Conservation (phyloP, 1,140 invertebrate genomes). For the Drosophila quadrilineata region DNA sequence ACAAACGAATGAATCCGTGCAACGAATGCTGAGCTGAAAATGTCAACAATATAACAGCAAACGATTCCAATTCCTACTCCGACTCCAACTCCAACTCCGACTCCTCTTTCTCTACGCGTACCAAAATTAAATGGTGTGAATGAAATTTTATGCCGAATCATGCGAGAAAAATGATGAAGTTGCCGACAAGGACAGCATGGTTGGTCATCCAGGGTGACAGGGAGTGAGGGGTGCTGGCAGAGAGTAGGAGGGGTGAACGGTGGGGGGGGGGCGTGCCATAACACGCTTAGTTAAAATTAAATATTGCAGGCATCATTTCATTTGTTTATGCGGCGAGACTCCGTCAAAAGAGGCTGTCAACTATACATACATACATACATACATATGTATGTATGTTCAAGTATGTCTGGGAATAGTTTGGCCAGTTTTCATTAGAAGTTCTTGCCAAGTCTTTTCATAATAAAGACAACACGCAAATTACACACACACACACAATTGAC, state of each 20-base stretch:
- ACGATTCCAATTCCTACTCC: too few relatives aligned
- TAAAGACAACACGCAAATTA: slow-evolving; percentile 67
- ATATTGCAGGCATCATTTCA: slow-evolving; percentile 67
- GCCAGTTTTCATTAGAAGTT: slow-evolving; percentile 23
- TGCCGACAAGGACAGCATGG: slow-evolving; percentile 39
- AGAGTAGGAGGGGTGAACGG: too few relatives aligned
- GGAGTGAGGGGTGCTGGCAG: not conserved
- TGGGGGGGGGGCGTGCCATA: too few relatives aligned
- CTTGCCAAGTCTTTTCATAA: slow-evolving; percentile 24
- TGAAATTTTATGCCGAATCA: slow-evolving; percentile 79
- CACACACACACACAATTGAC: slow-evolving; percentile 58
- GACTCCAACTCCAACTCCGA: too few relatives aligned
- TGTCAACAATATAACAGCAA: slow-evolving; percentile 66
- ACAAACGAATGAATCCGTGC: not conserved
- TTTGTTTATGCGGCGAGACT: slow-evolving; percentile 50
- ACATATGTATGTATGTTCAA: not conserved
- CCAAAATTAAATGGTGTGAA: slow-evolving; percentile 76
- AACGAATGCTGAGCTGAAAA: slow-evolving; percentile 50
- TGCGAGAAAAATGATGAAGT: slow-evolving; percentile 75
- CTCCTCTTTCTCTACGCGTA: too few relatives aligned
- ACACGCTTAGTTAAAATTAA: slow-evolving; percentile 57
- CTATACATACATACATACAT: not conserved
- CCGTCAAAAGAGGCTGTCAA: too few relatives aligned
- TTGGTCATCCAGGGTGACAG: too few relatives aligned
- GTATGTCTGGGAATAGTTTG: not conserved